Evolutionary conservation across 1,140 invertebrate species (phyloP), one percentile per base, ranked within the genome.

Genomic region (Monochamus saltuarius): DNA sequence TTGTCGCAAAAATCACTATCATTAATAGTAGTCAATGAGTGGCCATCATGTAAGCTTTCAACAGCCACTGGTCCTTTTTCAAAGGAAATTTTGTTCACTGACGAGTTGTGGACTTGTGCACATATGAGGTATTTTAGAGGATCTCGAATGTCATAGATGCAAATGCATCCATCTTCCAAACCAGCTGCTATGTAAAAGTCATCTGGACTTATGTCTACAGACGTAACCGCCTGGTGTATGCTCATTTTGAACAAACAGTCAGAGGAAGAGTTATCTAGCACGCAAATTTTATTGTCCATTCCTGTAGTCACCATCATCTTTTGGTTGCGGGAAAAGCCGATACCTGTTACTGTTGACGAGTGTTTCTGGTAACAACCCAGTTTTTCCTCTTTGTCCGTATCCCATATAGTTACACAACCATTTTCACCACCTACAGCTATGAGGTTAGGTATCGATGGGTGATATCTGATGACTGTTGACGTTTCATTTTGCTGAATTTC

Each of bases 271-370:
- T 56, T 40, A 43, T 71, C 69, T 16, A 62, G 47, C 2, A 67
- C 46, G 43, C 58, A 67, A n/a, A 71, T 59, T 52, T 69, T 69
- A n/a, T 64, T 51, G 42, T 69, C 65, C 22, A 59, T 46, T 37
- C 65, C 67, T 13, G 55, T 52, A 2, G 65, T 62, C 11, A 69
- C 40, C 4, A 69, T 9, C 8, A 61, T 40, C 29, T 67, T 66
- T 9, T 62, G 58, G 43, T 49, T 59, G 9, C 54, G 49, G 7
- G 62, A 56, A 8, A 66, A 49, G 8, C 51, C 19, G 9, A 69
- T 61, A 16, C 67, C 69, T 9, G 53, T 67, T 9, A 71, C 55
- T 0, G 63, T 9, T 4, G 56, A 40, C 0, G 57, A 56, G 56
- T 69, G 67, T 6, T 59, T 49, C 19, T 65, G 58, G 8, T 42